These are phyloP conservation scores for Aquatica leii DNA, from an alignment of 2,888 invertebrate genomes.

Conservation along the genomic window DNA sequence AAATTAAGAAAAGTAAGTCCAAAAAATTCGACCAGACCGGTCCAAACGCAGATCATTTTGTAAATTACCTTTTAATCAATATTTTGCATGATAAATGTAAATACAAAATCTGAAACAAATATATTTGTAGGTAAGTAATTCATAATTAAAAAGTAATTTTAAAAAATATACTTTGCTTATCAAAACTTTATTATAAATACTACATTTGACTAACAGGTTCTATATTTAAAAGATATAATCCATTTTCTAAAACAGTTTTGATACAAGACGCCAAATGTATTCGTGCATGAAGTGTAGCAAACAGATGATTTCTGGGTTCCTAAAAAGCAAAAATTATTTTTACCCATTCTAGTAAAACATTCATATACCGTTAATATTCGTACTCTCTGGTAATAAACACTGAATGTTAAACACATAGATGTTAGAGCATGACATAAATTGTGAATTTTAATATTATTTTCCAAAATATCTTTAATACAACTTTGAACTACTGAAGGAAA, in stretches of 20 bases:
- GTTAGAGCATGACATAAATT: constrained; percentile 71
- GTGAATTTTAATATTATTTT: constrained; percentile 69
- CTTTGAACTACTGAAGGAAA: constrained; percentile 69
- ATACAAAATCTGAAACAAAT: too few species aligned
- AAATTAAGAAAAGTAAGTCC: too few species aligned
- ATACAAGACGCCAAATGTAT: constrained; percentile 73
- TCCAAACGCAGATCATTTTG: too few species aligned
- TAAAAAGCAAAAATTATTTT: constrained; percentile 61
- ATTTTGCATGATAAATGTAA: too few species aligned
- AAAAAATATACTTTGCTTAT: too few species aligned
- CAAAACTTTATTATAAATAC: too few species aligned
- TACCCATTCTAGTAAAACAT: constrained; percentile 7
- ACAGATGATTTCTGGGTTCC: constrained; percentile 73
- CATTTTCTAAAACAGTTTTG: constrained; percentile 70
- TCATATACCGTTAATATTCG: constrained; percentile 71
- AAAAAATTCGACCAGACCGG: too few species aligned
- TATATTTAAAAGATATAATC: constrained; percentile 71
- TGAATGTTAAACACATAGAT: constrained; percentile 71
- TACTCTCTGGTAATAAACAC: constrained; percentile 76
- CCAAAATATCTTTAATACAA: constrained; percentile 62
- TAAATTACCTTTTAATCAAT: too few species aligned
- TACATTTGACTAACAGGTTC: constrained; percentile 76
- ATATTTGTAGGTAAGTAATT: too few species aligned
- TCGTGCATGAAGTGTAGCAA: constrained; percentile 73
- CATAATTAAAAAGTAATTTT: too few species aligned